Conservation (phyloP, 2,113 vertebrate genomes). For the Perca fluviatilis region DNA sequence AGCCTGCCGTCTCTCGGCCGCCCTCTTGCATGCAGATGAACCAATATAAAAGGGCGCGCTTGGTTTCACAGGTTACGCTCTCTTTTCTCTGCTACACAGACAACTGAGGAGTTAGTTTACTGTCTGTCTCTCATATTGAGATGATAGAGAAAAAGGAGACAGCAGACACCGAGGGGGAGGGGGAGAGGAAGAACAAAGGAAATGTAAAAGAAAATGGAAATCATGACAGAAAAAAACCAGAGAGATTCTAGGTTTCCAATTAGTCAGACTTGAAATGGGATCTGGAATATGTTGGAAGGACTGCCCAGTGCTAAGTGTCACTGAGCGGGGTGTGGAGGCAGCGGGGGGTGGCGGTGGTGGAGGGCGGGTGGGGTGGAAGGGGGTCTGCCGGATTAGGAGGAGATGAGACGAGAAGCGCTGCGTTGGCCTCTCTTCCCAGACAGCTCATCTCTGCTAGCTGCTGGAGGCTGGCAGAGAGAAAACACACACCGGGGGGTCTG, state of each 20-base stretch:
- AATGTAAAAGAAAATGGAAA: constrained; percentile 16
- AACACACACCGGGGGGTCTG: constrained; percentile 61
- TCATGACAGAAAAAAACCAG: constrained; percentile 25
- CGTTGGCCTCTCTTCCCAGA: constrained; percentile 50
- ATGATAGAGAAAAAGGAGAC: constrained; percentile 12
- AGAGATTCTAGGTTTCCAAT: constrained; percentile 63
- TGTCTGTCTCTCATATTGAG: constrained; percentile 35
- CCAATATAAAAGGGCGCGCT: constrained; percentile 61
- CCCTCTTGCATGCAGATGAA: constrained; percentile 71
- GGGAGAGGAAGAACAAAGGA: constrained; percentile 36
- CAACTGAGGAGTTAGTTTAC: constrained; percentile 40
- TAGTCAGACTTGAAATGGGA: constrained; percentile 68
- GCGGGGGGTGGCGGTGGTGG: background rate
- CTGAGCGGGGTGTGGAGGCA: constrained; percentile 24
- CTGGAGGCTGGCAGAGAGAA: constrained; percentile 67
- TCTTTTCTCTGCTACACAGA: constrained; percentile 56
- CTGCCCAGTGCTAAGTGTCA: constrained; percentile 59
- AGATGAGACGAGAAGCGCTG: constrained; percentile 65
- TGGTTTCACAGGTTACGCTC: constrained; percentile 57
- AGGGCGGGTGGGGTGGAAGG: background rate
- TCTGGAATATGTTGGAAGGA: constrained; percentile 54
- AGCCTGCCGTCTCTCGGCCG: constrained; percentile 49
- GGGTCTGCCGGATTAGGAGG: constrained; percentile 61
- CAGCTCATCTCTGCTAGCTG: constrained; percentile 70
- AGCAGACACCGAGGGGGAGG: constrained; percentile 16